phyloP scores from a whole-genome alignment of 2,888 invertebrate species.

The Apantesis nais region DNA sequence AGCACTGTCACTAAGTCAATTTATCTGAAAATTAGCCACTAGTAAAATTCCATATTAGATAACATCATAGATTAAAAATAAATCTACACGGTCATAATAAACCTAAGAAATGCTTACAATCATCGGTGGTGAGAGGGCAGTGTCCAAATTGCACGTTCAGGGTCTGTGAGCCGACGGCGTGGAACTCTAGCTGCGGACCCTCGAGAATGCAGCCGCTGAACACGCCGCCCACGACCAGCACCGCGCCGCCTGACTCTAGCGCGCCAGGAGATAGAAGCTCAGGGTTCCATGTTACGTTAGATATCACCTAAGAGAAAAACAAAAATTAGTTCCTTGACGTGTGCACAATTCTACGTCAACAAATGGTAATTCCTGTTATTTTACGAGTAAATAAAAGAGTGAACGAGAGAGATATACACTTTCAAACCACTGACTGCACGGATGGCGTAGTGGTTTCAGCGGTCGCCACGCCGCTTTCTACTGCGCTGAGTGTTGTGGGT shows the following conservation, averaged over 20 bases:
- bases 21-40: no score
- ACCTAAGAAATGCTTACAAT: slow-evolving; percentile 82
- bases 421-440: no score
- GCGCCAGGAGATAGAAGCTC: slow-evolving; percentile 90
- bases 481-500: no score
- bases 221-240: slow-evolving; percentile 91
- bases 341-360: no score
- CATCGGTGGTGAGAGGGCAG: slow-evolving; percentile 90
- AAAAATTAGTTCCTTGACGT: neutral
- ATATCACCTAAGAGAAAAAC: slow-evolving; percentile 83
- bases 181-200: slow-evolving; percentile 94
- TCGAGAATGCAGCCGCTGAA: slow-evolving; percentile 94
- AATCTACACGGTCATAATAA: neutral
- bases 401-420: no score
- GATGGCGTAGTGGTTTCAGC: no score
- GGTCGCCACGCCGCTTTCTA: no score
- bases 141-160: slow-evolving; percentile 90
- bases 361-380: no score
- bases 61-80: no score
- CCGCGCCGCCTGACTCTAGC: slow-evolving; percentile 89
- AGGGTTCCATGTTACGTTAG: slow-evolving; percentile 92
- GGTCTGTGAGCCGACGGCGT: slow-evolving; percentile 86
- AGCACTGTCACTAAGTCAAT: no score
- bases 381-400: no score
- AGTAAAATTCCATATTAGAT: no score